Percentiles rank a stretch among this genome's conserved stretches.
Evolutionary conservation across 2,888 invertebrate species (phyloP).

Genomic region (Torymus aiolomorphi): DNA sequence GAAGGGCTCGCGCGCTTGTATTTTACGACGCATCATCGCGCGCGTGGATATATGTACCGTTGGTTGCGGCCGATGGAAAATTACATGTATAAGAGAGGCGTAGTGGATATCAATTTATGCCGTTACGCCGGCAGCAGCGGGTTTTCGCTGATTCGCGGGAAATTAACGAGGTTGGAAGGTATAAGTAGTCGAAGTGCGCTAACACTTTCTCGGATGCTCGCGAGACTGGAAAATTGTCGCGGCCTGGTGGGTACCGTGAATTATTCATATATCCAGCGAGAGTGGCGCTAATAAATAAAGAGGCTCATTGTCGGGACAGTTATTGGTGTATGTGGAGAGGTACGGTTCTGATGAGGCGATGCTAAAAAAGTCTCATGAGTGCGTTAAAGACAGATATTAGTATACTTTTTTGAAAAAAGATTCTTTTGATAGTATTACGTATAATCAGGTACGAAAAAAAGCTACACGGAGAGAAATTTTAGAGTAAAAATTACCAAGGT

Average conservation of each 20-base stretch:
- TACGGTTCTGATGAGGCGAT: neutral
- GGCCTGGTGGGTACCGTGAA: neutral
- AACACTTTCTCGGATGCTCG: slow-evolving; percentile 16
- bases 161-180: slow-evolving; percentile 16
- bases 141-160: slow-evolving; percentile 9
- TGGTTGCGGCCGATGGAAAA: too few species aligned
- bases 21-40: too few species aligned
- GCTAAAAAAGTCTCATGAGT: neutral
- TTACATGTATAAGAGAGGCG: too few species aligned
- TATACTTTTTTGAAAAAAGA: too few species aligned
- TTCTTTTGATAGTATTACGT: too few species aligned
- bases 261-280: neutral
- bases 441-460: too few species aligned
- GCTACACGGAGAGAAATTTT: too few species aligned
- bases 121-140: neutral
- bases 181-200: neutral
- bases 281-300: neutral
- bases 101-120: slow-evolving; percentile 10
- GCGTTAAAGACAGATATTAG: too few species aligned
- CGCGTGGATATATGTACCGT: too few species aligned
- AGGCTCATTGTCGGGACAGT: slow-evolving; percentile 11
- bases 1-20: too few species aligned
- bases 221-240: slow-evolving; percentile 16
- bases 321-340: neutral
- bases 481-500: too few species aligned